Percentiles rank a stretch among this genome's conserved stretches.
Conservation (phyloP, 2,888 invertebrate species). For the Lithophane semibrunnea region DNA sequence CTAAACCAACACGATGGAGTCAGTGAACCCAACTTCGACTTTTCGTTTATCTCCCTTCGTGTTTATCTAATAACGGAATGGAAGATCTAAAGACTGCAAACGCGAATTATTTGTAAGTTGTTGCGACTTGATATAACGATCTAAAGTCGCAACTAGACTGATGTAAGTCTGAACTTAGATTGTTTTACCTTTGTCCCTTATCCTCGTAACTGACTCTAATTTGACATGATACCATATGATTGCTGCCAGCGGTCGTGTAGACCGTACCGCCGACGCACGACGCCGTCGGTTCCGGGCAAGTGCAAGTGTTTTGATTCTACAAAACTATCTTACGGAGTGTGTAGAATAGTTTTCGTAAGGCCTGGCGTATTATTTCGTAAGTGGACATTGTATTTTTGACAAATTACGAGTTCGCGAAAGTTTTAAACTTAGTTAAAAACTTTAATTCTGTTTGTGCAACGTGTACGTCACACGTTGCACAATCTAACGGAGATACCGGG, state of each 20-base stretch:
- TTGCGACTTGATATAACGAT: slow-evolving; percentile 65
- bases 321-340: slow-evolving; percentile 32
- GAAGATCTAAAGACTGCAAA: slow-evolving; percentile 67
- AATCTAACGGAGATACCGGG: slow-evolving; percentile 43
- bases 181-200: slow-evolving; percentile 62
- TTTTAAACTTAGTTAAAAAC: slow-evolving; percentile 38
- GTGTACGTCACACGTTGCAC: slow-evolving; percentile 18
- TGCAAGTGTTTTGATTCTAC: slow-evolving; percentile 58
- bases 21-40: slow-evolving; percentile 63
- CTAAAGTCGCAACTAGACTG: slow-evolving; percentile 80
- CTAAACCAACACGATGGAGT: slow-evolving; percentile 51
- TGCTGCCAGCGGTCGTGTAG: slow-evolving; percentile 23
- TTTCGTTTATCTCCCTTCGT: slow-evolving; percentile 66
- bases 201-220: slow-evolving; percentile 59
- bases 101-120: slow-evolving; percentile 64
- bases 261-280: slow-evolving; percentile 10
- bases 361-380: slow-evolving; percentile 35
- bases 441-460: slow-evolving; percentile 27
- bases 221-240: slow-evolving; percentile 39
- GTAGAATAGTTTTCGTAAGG: slow-evolving; percentile 29
- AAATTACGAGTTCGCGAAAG: slow-evolving; percentile 8
- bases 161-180: slow-evolving; percentile 80
- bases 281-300: slow-evolving; percentile 30
- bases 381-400: slow-evolving; percentile 1
- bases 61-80: slow-evolving; percentile 62